Conservation (phyloP, 2,797 vertebrate species). For the Tenualosa ilisha region DNA sequence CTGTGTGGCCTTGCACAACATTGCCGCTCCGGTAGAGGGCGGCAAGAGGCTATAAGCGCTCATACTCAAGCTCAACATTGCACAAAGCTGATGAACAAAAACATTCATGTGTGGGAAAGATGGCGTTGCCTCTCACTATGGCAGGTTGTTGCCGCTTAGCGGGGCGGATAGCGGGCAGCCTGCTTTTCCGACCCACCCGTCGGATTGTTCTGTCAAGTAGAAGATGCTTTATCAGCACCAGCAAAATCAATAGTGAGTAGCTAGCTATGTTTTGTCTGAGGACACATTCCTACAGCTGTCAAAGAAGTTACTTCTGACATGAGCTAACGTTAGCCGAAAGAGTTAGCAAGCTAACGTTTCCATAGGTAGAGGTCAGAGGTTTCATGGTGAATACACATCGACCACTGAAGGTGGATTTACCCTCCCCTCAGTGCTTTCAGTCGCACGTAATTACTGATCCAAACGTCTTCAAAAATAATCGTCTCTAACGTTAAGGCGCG, state of each 20-base stretch:
- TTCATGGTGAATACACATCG: neutral
- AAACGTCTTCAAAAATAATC: neutral
- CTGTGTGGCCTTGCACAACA: neutral
- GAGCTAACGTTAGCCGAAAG: neutral
- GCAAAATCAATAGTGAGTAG: constrained; percentile 67
- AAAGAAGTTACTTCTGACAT: constrained; percentile 49
- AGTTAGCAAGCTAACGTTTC: neutral
- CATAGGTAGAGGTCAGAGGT: constrained; percentile 1
- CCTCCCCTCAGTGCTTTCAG: neutral
- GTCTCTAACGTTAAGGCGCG: too few species aligned
- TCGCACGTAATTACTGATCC: neutral
- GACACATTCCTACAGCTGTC: neutral
- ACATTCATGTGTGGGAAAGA: constrained; percentile 54
- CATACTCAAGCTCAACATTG: neutral
- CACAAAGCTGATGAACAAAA: constrained; percentile 25
- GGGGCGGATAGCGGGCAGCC: constrained; percentile 45
- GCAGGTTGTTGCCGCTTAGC: constrained; percentile 53
- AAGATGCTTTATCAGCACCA: constrained; percentile 56
- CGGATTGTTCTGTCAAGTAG: constrained; percentile 35
- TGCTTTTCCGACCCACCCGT: constrained; percentile 37
- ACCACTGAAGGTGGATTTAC: neutral
- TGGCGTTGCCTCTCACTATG: constrained; percentile 62
- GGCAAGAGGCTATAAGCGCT: constrained; percentile 16
- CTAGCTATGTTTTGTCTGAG: neutral
- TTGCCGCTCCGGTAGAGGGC: constrained; percentile 31